Evolutionary conservation across 2,888 invertebrate genomes (phyloP).

Genomic region (Napeogenes sylphis): DNA sequence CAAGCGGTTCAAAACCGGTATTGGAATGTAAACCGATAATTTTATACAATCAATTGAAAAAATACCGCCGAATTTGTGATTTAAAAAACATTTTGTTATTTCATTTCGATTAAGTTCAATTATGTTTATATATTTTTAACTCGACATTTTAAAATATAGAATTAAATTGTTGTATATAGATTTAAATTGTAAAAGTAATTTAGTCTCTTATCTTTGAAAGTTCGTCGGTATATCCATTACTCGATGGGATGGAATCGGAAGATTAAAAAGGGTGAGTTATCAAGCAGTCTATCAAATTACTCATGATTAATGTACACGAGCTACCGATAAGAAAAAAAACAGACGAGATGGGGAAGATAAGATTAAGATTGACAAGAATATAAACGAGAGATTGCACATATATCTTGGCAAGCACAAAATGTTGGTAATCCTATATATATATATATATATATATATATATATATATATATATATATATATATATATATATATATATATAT

Average conservation of each 20-base stretch:
- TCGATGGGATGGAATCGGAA: conserved; percentile 25
- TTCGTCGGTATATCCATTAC: not conserved
- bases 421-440: conserved; percentile 3
- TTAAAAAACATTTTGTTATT: no score
- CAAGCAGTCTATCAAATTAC: conserved; percentile 37
- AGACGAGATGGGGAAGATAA: not conserved
- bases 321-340: not conserved
- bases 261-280: conserved; percentile 32
- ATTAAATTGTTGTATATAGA: not conserved
- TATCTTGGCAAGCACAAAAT: not conserved
- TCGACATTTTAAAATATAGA: no score
- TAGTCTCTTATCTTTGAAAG: not conserved
- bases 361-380: not conserved
- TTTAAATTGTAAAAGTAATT: not conserved
- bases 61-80: no score
- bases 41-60: no score
- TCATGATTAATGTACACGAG: conserved; percentile 38
- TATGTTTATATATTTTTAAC: no score
- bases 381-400: not conserved
- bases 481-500: no score
- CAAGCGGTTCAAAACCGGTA: not conserved
- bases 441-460: no score
- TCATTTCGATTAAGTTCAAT: no score
- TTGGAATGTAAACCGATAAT: not conserved
- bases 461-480: no score